Base-by-base conservation (phyloP, 2,888 invertebrate genomes). In the Selenia dentaria region DNA sequence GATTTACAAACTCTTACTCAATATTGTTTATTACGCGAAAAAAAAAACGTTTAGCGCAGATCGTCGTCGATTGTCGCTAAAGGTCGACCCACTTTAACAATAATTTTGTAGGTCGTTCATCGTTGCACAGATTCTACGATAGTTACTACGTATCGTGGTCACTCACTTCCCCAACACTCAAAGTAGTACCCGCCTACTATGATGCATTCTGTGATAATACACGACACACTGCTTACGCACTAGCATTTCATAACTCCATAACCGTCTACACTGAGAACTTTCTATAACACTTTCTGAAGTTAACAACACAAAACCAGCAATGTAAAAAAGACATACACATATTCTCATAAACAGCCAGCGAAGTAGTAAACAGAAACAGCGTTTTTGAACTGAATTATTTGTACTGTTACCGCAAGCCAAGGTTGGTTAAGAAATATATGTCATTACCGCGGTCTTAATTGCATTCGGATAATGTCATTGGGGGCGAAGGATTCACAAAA, bases 21-120 rank as follows among this genome's bases (percentile, higher is more conserved):
- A 37, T 32, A 36, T 37, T 29, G 37, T 41, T 48, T 42, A 48
- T 42, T 41, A 39, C 37, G 16, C 33, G 28, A 33, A 49, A 68
- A 66, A 68, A 62, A 70, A 74, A 62, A 69, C 62, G 66, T 67
- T 74, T 68, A 70, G 64, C 64, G 54, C 46, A 29, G 34, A 38
- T 24, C 37, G 43, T 49, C 40, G 35, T 27, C 60, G 63, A 62
- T 64, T 68, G 74, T 59, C 64, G 66, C 62, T 62, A 61, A 62
- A 73, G 70, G 69, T 68, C 78, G 84, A 76, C 85, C 84, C 75
- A 84, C 75, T 84, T 85, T 68, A 67, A 70, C 61, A 70, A n/a
- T n/a, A n/a, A 70, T 74, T 83, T 82, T 79, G 78, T 85, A 77
- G 84, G 83, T 83, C 83, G 74, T 74, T 74, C 71, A 75, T 76